These are phyloP conservation scores for Calosoma granatense DNA, from an alignment of 1,140 invertebrate species.

Conservation along the genomic window DNA sequence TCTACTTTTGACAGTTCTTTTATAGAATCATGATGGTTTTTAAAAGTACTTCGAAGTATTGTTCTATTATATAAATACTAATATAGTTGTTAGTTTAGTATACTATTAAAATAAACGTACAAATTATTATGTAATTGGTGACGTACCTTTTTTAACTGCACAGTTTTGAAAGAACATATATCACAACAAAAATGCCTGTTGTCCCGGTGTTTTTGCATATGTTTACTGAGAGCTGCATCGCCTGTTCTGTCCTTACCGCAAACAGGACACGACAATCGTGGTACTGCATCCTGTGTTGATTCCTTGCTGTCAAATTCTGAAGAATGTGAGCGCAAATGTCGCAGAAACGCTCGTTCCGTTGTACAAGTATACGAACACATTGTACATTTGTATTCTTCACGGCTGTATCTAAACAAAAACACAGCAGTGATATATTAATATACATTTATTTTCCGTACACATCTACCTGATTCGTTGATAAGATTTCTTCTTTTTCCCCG, in stretches of 20 bases:
- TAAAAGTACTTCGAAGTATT: too few relatives aligned
- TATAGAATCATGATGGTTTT: too few relatives aligned
- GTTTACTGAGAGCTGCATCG: constrained; percentile 40
- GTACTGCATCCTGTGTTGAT: constrained; percentile 27
- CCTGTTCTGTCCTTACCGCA: constrained; percentile 44
- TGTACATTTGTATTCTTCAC: constrained; percentile 44
- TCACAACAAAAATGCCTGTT: constrained; percentile 47
- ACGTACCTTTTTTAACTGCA: constrained; percentile 45
- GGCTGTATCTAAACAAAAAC: constrained; percentile 36
- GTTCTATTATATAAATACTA: too few relatives aligned
- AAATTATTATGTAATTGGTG: too few relatives aligned
- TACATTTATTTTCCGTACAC: background rate
- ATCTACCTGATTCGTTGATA: background rate
- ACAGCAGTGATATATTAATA: background rate
- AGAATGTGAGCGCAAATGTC: constrained; percentile 34
- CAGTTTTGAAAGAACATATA: constrained; percentile 44
- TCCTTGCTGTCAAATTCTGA: constrained; percentile 21
- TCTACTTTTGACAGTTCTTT: too few relatives aligned
- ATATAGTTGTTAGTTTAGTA: too few relatives aligned
- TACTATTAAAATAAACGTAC: background rate
- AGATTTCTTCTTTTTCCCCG: background rate
- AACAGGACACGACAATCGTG: constrained; percentile 44
- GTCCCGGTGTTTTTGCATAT: constrained; percentile 45
- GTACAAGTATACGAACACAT: constrained; percentile 46
- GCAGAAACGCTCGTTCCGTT: constrained; percentile 44